A percentile compares a stretch with the other conserved stretches of the same genome.
These are phyloP conservation scores for Platorchestia sp. DNA, from an alignment of 1,140 invertebrate genomes.

Conservation along the genomic window DNA sequence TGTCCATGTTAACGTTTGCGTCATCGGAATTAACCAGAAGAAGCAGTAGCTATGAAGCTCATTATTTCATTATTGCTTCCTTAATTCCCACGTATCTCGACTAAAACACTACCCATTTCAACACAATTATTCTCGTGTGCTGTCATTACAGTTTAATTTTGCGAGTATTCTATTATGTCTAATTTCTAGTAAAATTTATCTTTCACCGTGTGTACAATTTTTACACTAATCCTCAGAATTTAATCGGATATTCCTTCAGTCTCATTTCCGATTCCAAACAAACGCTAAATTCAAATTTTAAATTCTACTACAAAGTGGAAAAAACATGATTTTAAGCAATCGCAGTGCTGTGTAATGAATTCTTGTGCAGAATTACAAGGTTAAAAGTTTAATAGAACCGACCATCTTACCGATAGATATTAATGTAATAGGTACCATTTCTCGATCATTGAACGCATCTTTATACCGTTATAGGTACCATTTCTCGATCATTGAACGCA, in stretches of 20 bases:
- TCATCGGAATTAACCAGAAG: not conserved
- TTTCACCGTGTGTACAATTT: not conserved
- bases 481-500: too few species aligned
- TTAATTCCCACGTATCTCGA: not conserved
- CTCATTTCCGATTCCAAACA: not conserved
- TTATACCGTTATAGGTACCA: too few species aligned
- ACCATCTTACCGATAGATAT: too few species aligned
- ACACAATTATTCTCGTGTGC: not conserved
- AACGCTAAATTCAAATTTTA: not conserved
- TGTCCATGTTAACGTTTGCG: not conserved
- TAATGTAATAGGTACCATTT: too few species aligned
- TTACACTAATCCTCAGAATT: not conserved
- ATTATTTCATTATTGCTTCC: not conserved
- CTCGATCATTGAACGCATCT: too few species aligned
- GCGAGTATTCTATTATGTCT: not conserved
- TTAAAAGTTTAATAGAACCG: not conserved
- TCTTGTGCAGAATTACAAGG: not conserved
- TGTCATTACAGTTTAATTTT: not conserved
- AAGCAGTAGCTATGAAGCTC: not conserved
- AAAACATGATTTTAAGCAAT: not conserved
- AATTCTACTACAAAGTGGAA: not conserved
- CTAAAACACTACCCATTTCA: not conserved
- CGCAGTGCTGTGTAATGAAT: not conserved
- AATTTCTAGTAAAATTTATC: not conserved
- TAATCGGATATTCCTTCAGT: not conserved